Evolutionary conservation across 2,888 invertebrate genomes (phyloP), one percentile per base, ranked within the genome.

Genomic region (Diadromus collaris): DNA sequence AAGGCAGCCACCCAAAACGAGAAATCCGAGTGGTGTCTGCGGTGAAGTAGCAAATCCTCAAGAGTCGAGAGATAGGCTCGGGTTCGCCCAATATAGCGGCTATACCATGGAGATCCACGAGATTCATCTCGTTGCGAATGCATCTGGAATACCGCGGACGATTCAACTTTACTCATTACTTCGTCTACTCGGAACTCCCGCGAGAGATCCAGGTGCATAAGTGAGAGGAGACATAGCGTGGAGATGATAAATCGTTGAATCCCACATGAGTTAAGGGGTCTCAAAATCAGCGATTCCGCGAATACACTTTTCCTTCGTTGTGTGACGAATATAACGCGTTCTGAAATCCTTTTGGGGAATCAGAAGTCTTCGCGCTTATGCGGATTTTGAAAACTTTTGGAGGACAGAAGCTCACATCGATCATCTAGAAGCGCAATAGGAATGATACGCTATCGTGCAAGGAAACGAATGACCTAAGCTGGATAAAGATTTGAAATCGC

Each of bases 111-210:
- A 21, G 58, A 64, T 24, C n/a, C 32, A 2, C 27, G 67, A 56
- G 29, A 70, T 68, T 60, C 65, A 72, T 44, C 44, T 56, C 32
- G 56, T 24, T 27, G 21, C 13, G 13, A 29, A 34, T 68, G 24
- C 51, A 46, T 44, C 69, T 51, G 21, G 64, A 41, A 41, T 54
- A 13, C 21, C 19, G 38, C n/a, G 41, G 60, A 65, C 64, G 19
- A 69, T 73, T 78, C 83, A 87, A 89, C 86, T 88, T 89, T 88
- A 76, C 84, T 88, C 87, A 86, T 89, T 88, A 89, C 83, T 86
- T 86, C 34, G 60, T 68, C 65, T 58, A 65, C 65, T 51, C 32
- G 60, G 9, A 61, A 74, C 60, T 64, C 69, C 38, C 46, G 24
- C 13, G 24, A 24, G 69, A 3, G 51, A 54, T 34, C 19, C 24